These are phyloP conservation scores for Mythimna loreyi DNA, from an alignment of 2,888 invertebrate species.

Conservation along the genomic window DNA sequence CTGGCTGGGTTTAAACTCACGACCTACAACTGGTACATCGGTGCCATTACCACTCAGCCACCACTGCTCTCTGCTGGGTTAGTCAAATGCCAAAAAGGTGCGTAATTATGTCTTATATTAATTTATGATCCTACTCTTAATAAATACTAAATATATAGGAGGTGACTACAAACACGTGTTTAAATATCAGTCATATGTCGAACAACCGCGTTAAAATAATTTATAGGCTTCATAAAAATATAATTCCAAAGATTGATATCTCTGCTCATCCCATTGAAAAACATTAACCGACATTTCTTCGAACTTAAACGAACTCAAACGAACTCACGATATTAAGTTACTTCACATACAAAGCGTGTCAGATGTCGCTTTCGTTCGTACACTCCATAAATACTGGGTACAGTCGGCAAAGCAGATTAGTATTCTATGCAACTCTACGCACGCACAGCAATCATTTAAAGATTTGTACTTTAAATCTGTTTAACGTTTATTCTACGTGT, in stretches of 20 bases:
- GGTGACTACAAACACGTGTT: too few relatives aligned
- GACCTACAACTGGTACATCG: too few relatives aligned
- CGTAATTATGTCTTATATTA: neutral
- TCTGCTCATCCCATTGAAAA: neutral
- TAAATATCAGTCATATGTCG: too few relatives aligned
- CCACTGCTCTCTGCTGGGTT: too few relatives aligned
- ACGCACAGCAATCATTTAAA: neutral
- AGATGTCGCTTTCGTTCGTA: conserved; percentile 69
- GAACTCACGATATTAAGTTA: conserved; percentile 46
- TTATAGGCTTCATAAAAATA: neutral
- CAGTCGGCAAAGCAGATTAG: conserved; percentile 7
- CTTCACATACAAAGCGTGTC: conserved; percentile 63
- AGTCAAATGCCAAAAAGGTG: neutral
- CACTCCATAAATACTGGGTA: conserved; percentile 26
- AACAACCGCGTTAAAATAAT: neutral
- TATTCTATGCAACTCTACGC: neutral
- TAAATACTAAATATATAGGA: neutral
- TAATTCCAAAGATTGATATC: neutral
- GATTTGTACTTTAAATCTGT: neutral
- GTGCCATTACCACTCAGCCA: too few relatives aligned
- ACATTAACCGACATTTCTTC: neutral
- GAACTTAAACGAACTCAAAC: conserved; percentile 29
- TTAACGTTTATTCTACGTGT: neutral
- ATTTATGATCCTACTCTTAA: neutral
- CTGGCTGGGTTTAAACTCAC: too few relatives aligned